Conservation (phyloP, 2,113 vertebrate genomes). For the Mormyrus lacerda region DNA sequence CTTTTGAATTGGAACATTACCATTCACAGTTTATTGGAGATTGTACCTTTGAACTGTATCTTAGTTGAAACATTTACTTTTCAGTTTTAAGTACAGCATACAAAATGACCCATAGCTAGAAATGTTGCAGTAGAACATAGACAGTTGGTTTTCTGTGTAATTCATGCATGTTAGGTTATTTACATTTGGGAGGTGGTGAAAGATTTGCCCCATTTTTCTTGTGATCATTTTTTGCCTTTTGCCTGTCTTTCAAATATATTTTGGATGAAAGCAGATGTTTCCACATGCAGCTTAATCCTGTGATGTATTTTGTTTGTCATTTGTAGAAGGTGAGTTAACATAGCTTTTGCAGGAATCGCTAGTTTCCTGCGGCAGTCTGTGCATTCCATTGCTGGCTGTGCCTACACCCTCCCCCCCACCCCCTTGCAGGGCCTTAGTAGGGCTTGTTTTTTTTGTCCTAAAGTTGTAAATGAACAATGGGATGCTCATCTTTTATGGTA, state of each 20-base stretch:
- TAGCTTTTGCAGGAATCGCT: not conserved
- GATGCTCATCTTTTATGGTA: not conserved
- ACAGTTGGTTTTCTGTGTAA: not conserved
- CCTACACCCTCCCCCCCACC: not conserved
- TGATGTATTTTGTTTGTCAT: not conserved
- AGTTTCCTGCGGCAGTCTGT: not conserved
- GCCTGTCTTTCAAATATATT: not conserved
- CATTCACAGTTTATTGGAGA: not conserved
- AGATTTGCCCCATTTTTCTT: not conserved
- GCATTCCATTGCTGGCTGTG: not conserved
- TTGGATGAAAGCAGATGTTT: not conserved
- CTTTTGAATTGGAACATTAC: not conserved
- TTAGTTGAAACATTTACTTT: not conserved
- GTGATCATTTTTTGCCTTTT: not conserved
- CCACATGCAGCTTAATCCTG: not conserved
- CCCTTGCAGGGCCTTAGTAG: not conserved
- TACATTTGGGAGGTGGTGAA: not conserved
- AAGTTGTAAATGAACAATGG: slow-evolving; percentile 1
- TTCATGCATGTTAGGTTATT: not conserved
- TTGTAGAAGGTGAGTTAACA: not conserved
- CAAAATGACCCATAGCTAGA: not conserved
- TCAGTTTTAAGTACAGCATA: not conserved
- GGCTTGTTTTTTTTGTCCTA: not conserved
- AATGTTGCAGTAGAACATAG: not conserved
- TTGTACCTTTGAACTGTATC: not conserved